Evolutionary conservation across 2,797 vertebrate genomes (phyloP).

Genomic region (Sebastiscus tertius): DNA sequence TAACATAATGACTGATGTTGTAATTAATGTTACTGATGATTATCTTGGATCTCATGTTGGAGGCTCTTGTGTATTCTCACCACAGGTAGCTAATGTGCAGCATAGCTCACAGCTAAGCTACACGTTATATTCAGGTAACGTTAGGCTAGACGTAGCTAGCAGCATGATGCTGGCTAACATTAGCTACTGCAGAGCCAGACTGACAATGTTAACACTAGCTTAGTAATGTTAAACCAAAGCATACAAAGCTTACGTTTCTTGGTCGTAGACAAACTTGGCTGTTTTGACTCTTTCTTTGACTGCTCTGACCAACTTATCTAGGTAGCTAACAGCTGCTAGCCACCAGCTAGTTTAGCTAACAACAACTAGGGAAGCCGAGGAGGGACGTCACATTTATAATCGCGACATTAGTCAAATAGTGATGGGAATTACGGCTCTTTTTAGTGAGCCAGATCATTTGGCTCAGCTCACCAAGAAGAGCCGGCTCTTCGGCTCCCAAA

Average conservation of each 20-base stretch:
- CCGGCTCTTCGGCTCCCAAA: too few relatives aligned
- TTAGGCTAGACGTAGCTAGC: neutral
- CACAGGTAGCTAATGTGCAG: neutral
- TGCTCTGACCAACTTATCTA: too few relatives aligned
- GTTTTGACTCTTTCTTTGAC: neutral
- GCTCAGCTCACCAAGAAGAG: too few relatives aligned
- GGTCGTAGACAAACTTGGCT: neutral
- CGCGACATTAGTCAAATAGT: neutral
- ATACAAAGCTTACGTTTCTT: constrained; percentile 13
- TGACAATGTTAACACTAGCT: neutral
- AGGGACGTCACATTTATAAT: neutral
- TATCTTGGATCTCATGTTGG: neutral
- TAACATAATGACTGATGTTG: neutral
- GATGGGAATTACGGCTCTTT: too few relatives aligned
- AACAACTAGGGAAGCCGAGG: constrained; percentile 20
- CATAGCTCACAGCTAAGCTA: neutral
- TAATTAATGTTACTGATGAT: neutral
- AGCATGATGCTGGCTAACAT: neutral
- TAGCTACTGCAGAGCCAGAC: neutral
- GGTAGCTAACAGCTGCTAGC: neutral
- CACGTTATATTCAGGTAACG: neutral
- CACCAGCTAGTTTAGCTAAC: neutral
- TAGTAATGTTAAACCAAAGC: neutral
- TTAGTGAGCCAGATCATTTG: too few relatives aligned
- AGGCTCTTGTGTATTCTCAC: neutral